Conservation (phyloP, 1,140 invertebrate genomes). For the Drosophila rhopaloa region DNA sequence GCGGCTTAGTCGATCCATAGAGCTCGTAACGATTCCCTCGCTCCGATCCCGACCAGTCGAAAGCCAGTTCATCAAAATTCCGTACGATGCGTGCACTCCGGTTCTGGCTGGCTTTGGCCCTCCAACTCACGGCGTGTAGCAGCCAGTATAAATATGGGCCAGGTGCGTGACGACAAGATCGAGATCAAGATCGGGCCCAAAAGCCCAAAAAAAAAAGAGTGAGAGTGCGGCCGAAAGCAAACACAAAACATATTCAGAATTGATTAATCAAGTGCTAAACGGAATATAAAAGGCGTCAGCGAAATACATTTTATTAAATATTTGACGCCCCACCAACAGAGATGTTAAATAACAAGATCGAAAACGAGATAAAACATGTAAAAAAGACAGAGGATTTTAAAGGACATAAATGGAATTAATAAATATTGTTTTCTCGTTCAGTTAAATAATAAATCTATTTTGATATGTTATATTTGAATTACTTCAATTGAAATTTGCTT, state of each 20-base stretch:
- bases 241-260: conserved; percentile 54
- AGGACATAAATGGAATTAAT: too few species aligned
- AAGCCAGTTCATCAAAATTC: conserved; percentile 60
- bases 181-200: conserved; percentile 26
- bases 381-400: neutral
- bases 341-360: neutral
- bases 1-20: conserved; percentile 57
- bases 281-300: conserved; percentile 32
- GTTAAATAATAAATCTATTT: neutral
- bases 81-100: conserved; percentile 47
- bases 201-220: conserved; percentile 9
- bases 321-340: conserved; percentile 19
- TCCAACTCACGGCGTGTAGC: conserved; percentile 52
- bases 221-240: conserved; percentile 47
- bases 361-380: neutral
- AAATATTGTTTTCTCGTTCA: neutral
- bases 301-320: conserved; percentile 39
- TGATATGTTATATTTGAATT: neutral
- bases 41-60: conserved; percentile 31
- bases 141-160: conserved; percentile 73
- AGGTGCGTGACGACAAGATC: conserved; percentile 68
- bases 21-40: conserved; percentile 20
- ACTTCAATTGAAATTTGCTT: neutral
- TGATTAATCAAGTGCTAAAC: conserved; percentile 68
- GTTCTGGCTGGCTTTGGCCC: conserved; percentile 56